Evolutionary conservation across 1,140 invertebrate species (phyloP).

Genomic region (Chymomyza costata): DNA sequence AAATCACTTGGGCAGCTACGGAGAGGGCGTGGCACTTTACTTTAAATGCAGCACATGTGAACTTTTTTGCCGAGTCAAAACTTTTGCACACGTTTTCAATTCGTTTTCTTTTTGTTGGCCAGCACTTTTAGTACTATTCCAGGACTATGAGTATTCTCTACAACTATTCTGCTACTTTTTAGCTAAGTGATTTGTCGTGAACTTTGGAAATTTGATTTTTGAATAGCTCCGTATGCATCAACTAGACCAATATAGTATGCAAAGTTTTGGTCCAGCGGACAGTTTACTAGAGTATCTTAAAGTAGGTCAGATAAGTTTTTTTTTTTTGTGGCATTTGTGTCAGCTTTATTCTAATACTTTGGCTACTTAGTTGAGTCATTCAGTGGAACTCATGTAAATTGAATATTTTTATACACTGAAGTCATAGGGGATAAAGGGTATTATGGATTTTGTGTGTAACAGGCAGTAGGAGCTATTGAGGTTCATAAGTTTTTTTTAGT

Average conservation of each 20-base stretch:
- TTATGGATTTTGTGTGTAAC: too few relatives aligned
- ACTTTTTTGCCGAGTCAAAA: conserved; percentile 48
- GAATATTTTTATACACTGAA: too few relatives aligned
- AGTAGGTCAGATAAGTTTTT: conserved; percentile 54
- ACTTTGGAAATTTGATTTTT: conserved; percentile 55
- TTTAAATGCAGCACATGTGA: conserved; percentile 23
- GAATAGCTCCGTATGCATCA: conserved; percentile 18
- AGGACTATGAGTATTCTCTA: too few relatives aligned
- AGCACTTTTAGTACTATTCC: too few relatives aligned
- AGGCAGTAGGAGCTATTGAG: too few relatives aligned
- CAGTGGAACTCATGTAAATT: conserved; percentile 37
- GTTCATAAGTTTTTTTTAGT: too few relatives aligned
- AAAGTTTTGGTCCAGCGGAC: conserved; percentile 14
- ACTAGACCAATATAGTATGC: conserved; percentile 13
- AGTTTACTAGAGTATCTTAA: conserved; percentile 15
- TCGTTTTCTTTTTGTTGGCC: conserved; percentile 10
- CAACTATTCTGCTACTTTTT: conserved; percentile 33
- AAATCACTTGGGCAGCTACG: conserved; percentile 52
- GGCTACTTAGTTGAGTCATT: conserved; percentile 25
- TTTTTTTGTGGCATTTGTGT: conserved; percentile 43
- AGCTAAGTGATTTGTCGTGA: conserved; percentile 68
- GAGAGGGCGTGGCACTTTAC: conserved; percentile 40
- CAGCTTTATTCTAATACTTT: too few relatives aligned
- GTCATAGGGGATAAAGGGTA: too few relatives aligned
- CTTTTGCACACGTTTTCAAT: conserved; percentile 41